Evolutionary conservation across 2,113 vertebrate genomes (phyloP), one percentile per base, ranked within the genome.

Genomic region (Petrocephalus zakoni): DNA sequence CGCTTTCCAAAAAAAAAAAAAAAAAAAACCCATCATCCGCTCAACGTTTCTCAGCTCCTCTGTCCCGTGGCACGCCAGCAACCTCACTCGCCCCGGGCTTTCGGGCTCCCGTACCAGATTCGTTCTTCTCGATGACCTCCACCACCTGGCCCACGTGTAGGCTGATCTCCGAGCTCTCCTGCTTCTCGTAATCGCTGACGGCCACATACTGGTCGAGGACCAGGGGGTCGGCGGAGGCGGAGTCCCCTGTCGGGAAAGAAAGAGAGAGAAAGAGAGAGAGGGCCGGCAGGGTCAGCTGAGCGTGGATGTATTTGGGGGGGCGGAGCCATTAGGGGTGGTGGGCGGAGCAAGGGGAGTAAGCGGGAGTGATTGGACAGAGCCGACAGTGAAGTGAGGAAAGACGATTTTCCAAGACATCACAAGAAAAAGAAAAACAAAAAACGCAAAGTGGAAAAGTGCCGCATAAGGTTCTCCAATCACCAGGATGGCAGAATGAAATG

Each of bases 101-200:
- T 64, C n/a, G 9, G 42, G 46, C 7, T 22, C 91, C 37, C 78
- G 91, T 94, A 97, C 98, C 98, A 86, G 98, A 99, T 94, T 99
- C 98, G 1, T 99, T 99, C 94, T 99, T 99, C 96, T 99, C 98
- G 81, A 99, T 99, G 95, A 99, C 98, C 90, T 99, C 98, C 93
- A 99, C 98, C 90, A 98, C 94, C 93, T 99, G 98, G 51, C 98
- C 98, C 91, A 97, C 97, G 5, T 95, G 94, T 90, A 99, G 96
- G 94, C 97, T 99, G 96, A 99, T 97, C 95, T 99, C 98, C 0
- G 98, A 98, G 94, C 98, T 99, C 94, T 99, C 98, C 95, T 99
- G 98, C 93, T 99, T 98, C 94, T 99, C 98, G 86, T 99, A 99
- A 93, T 98, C 93, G 0, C 98, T 98, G 87, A 98, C 98, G 64